These are phyloP conservation scores for Digitonthophagus gazella DNA, from an alignment of 2,888 invertebrate genomes.

Conservation along the genomic window DNA sequence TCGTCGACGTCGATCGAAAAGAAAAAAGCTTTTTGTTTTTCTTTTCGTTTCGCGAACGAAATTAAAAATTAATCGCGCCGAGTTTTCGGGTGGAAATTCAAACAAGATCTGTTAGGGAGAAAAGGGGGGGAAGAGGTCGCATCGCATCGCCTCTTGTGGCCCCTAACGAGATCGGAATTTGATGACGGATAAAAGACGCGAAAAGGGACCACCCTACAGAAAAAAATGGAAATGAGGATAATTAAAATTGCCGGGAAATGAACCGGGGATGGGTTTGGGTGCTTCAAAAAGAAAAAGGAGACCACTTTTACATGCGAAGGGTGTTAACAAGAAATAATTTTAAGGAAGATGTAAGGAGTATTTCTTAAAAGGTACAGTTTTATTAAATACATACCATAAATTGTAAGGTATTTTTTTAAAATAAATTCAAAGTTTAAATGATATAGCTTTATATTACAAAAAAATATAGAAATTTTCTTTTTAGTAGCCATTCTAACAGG, in stretches of 20 bases:
- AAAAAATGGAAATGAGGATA: constrained; percentile 47
- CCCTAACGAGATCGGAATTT: constrained; percentile 45
- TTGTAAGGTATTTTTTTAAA: no score
- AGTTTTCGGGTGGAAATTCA: no score
- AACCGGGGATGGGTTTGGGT: constrained; percentile 23
- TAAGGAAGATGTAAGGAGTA: not conserved
- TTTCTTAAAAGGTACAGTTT: not conserved
- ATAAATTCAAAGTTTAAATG: no score
- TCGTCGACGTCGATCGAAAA: not conserved
- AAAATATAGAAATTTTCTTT: no score
- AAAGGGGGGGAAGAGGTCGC: constrained; percentile 14
- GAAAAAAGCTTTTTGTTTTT: no score
- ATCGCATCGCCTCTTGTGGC: constrained; percentile 31
- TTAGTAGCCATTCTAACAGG: no score
- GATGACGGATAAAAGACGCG: constrained; percentile 46
- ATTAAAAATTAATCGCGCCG: no score
- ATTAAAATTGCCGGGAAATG: constrained; percentile 42
- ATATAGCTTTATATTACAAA: no score
- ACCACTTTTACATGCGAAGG: constrained; percentile 21
- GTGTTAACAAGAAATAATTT: constrained; percentile 25
- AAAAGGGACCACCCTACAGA: constrained; percentile 41
- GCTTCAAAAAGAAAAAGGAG: not conserved
- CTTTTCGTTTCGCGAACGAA: no score
- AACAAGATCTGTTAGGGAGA: not conserved
- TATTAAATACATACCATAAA: no score